These are phyloP conservation scores for Dasyurus viverrinus DNA, from an alignment of 2,113 vertebrate genomes.

Conservation along the genomic window DNA sequence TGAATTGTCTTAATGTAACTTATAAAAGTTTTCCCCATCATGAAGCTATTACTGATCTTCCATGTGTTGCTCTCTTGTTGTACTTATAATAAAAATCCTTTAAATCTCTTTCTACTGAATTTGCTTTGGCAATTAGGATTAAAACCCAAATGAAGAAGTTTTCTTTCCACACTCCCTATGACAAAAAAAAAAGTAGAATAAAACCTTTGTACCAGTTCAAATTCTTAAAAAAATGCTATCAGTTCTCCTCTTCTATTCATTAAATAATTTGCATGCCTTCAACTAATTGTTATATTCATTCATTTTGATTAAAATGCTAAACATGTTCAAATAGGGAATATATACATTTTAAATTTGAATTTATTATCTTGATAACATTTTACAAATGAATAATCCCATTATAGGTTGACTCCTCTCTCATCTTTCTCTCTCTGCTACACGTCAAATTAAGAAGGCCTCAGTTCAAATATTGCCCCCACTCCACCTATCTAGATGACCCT, in stretches of 20 bases:
- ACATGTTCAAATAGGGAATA: slow-evolving; percentile 14
- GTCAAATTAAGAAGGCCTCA: background rate
- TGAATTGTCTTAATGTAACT: no score
- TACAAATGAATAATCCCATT: slow-evolving; percentile 52
- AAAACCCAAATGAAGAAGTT: background rate
- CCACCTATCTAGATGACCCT: background rate
- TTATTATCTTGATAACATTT: slow-evolving; percentile 47
- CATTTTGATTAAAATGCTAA: slow-evolving; percentile 32
- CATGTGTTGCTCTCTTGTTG: background rate
- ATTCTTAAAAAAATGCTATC: background rate
- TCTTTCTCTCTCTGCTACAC: background rate
- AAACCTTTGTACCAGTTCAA: background rate
- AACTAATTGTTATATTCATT: background rate
- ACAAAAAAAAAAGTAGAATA: background rate
- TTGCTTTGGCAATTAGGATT: background rate
- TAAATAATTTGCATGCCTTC: background rate
- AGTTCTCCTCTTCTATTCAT: background rate
- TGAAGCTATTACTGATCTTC: background rate
- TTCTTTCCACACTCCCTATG: background rate
- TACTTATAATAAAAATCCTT: background rate
- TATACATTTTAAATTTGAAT: slow-evolving; percentile 46
- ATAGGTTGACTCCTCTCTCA: background rate
- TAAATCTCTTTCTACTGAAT: background rate
- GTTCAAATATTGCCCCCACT: background rate
- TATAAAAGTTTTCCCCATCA: background rate